Conservation (phyloP, 2,888 invertebrate genomes). For the Seira musarum region DNA sequence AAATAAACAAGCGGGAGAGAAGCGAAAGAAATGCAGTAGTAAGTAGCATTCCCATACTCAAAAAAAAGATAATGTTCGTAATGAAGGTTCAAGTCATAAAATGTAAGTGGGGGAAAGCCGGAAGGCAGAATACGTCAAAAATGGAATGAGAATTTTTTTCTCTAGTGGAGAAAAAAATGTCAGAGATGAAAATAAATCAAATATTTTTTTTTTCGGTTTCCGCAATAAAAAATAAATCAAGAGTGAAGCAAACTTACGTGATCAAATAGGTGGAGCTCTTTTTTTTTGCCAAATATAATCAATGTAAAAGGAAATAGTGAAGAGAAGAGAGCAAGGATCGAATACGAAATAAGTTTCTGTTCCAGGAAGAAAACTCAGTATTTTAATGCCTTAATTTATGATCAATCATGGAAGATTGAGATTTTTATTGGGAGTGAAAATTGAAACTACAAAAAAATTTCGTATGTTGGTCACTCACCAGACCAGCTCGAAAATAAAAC, state of each 20-base stretch:
- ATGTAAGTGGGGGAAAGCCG: no score
- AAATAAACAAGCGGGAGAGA: neutral
- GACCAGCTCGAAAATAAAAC: neutral
- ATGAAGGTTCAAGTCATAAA: neutral
- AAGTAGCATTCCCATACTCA: neutral
- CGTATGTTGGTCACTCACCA: neutral
- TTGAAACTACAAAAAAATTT: neutral
- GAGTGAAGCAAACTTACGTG: neutral
- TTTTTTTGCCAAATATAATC: no score
- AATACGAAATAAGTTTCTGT: no score
- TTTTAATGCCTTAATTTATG: neutral
- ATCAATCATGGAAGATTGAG: neutral
- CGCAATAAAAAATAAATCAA: neutral
- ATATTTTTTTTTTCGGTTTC: neutral
- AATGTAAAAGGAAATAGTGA: no score
- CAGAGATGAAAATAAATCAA: neutral
- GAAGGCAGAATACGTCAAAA: neutral
- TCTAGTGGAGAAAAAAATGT: neutral
- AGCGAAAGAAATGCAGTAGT: no score
- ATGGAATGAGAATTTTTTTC: neutral
- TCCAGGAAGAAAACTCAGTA: no score
- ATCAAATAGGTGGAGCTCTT: no score
- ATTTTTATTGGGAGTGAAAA: neutral
- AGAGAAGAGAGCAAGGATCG: no score
- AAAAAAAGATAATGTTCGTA: neutral